Base-by-base conservation (phyloP, 2,888 invertebrate genomes). In the Limenitis camilla region DNA sequence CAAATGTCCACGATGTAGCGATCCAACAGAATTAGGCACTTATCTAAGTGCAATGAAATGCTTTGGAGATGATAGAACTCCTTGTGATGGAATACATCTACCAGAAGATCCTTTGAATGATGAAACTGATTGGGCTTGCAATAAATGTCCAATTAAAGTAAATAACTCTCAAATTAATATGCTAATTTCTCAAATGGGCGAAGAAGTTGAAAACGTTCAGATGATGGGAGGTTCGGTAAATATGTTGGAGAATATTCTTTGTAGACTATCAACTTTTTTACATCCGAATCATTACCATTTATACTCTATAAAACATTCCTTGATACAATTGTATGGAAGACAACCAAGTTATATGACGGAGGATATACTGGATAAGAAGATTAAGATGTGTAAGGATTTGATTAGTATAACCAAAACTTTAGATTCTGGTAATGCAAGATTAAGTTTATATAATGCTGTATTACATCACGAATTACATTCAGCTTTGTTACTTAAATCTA, bases 241-340 rank as follows among this genome's bases (percentile, higher is more conserved):
- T 8, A 89, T 89, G 58, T 75, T 93, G 54, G 92, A 93, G 64
- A 87, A 89, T 51, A 74, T 95, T 4, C 69, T 94, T 6, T 89
- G 90, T 43, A 92, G 94, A 62, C 78, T 95, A 47, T 89, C 92
- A 2, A 91, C 90, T 56, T 92, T 96, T 63, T 81, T 96, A 51
- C 96, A 96, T 79, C 92, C 93, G 0, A 92, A 94, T 69, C 96
- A 96, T 78, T 96, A 94, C 72, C 94, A 95, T 64, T 88, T 94
- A 60, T 94, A 94, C 66, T 91, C 93, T 0, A 89, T 95, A 6
- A 93, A 94, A 64, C 96, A 96, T 76, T 93, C 94, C 0, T 78
- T 96, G 31, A 88, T 96, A 47, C 96, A 96, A 70, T 73, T 96
- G 45, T 93, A 93, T 69, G 94, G 94, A 6, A 89, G 92, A 59